Evolutionary conservation across 2,113 vertebrate genomes (phyloP).

Genomic region (Phainopepla nitens): DNA sequence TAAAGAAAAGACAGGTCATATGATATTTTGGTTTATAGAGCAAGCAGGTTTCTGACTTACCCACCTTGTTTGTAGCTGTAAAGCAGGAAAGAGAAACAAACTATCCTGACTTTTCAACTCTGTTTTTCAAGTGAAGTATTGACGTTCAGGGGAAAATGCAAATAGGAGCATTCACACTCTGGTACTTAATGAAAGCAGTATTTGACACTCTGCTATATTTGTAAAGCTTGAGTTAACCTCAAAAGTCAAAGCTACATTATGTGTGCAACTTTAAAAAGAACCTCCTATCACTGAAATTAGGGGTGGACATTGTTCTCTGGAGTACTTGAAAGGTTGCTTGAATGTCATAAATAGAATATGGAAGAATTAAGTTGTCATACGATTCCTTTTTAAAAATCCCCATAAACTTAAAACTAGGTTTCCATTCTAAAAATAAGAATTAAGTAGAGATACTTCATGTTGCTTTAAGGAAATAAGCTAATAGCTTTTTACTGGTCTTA

Average conservation of each 20-base stretch:
- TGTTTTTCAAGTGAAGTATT: background rate
- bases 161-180: background rate
- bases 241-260: background rate
- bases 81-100: background rate
- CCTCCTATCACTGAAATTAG: background rate
- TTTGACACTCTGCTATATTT: conserved; percentile 28
- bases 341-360: background rate
- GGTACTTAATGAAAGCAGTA: background rate
- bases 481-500: background rate
- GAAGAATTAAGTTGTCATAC: background rate
- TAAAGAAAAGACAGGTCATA: background rate
- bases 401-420: background rate
- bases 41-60: background rate
- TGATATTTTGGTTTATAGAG: background rate
- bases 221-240: conserved; percentile 21
- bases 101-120: background rate
- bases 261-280: background rate
- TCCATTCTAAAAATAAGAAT: background rate
- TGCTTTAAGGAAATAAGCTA: background rate
- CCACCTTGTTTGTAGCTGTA: background rate
- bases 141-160: background rate
- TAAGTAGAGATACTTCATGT: background rate
- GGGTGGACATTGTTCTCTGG: background rate
- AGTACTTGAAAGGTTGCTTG: background rate
- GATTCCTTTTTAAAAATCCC: background rate